These are phyloP conservation scores for Sorex maritimensis DNA, from an alignment of 2,797 vertebrate species.

Conservation along the genomic window DNA sequence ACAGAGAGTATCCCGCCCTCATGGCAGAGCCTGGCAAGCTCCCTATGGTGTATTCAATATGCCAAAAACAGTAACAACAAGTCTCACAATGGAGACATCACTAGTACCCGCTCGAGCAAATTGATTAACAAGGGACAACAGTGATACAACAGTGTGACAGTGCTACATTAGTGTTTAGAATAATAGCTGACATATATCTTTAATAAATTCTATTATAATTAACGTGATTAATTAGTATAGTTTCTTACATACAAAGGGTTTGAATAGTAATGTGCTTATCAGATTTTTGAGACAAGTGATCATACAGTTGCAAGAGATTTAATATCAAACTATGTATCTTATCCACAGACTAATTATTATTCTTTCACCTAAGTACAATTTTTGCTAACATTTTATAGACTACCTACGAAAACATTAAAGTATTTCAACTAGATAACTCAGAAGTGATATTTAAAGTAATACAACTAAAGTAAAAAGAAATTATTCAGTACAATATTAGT, in stretches of 20 bases:
- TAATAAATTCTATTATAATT: neutral
- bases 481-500: neutral
- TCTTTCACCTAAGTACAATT: conserved; percentile 27
- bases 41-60: too few relatives aligned
- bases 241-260: neutral
- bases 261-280: neutral
- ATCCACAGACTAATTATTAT: neutral
- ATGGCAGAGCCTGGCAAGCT: too few relatives aligned
- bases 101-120: too few relatives aligned
- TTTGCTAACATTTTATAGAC: neutral
- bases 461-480: neutral
- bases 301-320: neutral
- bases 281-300: neutral
- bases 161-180: conserved; percentile 22
- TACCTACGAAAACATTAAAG: neutral
- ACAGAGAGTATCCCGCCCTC: too few relatives aligned
- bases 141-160: too few relatives aligned
- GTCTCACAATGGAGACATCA: too few relatives aligned
- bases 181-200: neutral
- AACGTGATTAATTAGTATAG: neutral
- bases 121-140: too few relatives aligned
- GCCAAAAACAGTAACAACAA: too few relatives aligned
- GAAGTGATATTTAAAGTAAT: neutral
- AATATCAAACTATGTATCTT: neutral
- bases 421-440: neutral